Evolutionary conservation across 1,140 invertebrate species (phyloP), one percentile per base, ranked within the genome.

Genomic region (Apis laboriosa): DNA sequence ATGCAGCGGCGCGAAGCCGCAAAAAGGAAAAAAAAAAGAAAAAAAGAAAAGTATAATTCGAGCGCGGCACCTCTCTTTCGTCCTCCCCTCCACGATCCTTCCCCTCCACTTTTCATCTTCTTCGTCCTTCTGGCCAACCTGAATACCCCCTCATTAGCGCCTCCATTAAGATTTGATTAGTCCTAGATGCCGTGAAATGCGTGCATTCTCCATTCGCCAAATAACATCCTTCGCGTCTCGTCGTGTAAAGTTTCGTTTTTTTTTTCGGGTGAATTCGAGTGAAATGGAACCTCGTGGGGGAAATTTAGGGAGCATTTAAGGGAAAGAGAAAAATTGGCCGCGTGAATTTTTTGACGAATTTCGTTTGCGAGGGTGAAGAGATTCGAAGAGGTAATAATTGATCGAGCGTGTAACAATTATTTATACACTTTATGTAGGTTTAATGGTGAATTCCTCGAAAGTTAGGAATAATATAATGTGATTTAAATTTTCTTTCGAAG

Each of bases 131-230:
- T 77, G 49, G 66, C 84, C 83, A 85, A 79, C 61, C 79, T 88
- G 86, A 92, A 92, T 93, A 90, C 90, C 88, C 90, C 88, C 92
- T 94, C 91, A 93, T 93, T 93, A 94, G 90, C 92, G 89, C 86
- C 89, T 89, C 91, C 92, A 93, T 93, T 91, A 93, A 92, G 88
- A 92, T 93, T 93, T 93, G 90, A 93, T 93, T 93, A 91, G 90
- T 90, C 87, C 78, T 88, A 86, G 88, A 76, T 80, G 87, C 84
- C 84, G 86, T 90, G 89, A 92, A 92, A 91, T 86, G 86, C 86
- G n/a, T n/a, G 86, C 86, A 85, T 87, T 34, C 77, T 84, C 82
- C 87, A 90, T 91, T 91, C 87, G 74, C 83, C 77, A 90, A 92
- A 92, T 91, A 92, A 92, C 86, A 91, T 90, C 80, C 88, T 87